A percentile compares a stretch with the other conserved stretches of the same genome.
These are phyloP conservation scores for Rhynchonema sp. DNA, from an alignment of 2,888 invertebrate genomes.

Conservation along the genomic window DNA sequence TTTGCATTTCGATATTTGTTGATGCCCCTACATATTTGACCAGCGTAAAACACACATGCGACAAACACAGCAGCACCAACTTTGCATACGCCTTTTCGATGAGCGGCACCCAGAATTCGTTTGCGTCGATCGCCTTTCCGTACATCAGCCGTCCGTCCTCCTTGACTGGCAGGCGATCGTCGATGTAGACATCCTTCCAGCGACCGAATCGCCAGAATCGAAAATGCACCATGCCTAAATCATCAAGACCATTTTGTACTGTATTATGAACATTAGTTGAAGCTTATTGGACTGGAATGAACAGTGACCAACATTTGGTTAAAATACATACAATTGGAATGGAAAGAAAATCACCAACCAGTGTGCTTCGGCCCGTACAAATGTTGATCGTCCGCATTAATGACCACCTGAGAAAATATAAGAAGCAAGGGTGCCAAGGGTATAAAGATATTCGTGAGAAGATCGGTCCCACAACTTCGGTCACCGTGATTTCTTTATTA, in stretches of 20 bases:
- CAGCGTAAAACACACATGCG: no score
- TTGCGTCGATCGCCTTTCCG: constrained; percentile 22
- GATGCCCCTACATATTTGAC: no score
- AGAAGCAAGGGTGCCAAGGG: background rate
- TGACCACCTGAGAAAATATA: constrained; percentile 17
- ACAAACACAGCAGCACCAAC: constrained; percentile 16
- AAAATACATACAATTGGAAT: no score
- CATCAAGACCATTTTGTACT: no score
- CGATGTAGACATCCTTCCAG: constrained; percentile 31
- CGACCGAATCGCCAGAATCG: constrained; percentile 33
- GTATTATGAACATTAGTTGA: no score
- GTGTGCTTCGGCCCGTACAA: constrained; percentile 27
- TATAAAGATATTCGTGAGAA: background rate
- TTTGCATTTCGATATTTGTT: no score
- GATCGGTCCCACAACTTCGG: no score
- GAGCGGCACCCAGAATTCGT: constrained; percentile 29
- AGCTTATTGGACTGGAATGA: no score
- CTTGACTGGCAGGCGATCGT: constrained; percentile 28
- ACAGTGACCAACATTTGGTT: no score
- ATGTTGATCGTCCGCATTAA: constrained; percentile 22
- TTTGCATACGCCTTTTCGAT: constrained; percentile 30
- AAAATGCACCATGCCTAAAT: constrained; percentile 30
- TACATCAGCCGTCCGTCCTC: constrained; percentile 16
- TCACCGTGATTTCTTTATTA: no score
- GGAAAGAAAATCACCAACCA: no score